phyloP scores from a whole-genome alignment of 2,113 vertebrate genomes.

The Silurus meridionalis region DNA sequence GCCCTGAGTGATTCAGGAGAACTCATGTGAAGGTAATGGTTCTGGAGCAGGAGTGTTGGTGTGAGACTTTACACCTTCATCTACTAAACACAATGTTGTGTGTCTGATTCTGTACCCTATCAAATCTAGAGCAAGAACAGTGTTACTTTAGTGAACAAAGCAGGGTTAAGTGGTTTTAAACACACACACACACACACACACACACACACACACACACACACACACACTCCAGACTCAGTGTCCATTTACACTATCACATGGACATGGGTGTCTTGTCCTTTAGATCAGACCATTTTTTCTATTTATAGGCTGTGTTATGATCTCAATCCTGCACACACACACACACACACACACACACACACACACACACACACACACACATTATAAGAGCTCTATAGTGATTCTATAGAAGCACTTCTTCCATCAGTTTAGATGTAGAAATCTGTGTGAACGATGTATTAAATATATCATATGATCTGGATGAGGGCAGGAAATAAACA shows the following conservation, averaged over 20 bases:
- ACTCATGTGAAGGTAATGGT: not conserved
- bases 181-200: not conserved
- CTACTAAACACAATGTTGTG: not conserved
- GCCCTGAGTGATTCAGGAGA: not conserved
- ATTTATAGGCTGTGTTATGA: conserved; percentile 29
- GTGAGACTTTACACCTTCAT: not conserved
- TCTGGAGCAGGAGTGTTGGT: not conserved
- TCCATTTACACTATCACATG: conserved; percentile 42
- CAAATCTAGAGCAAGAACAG: not conserved
- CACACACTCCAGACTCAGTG: not conserved
- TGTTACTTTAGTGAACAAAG: not conserved
- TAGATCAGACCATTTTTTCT: conserved; percentile 8
- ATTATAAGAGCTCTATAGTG: not conserved
- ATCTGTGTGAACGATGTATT: not conserved
- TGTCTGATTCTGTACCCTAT: not conserved
- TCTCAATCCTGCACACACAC: not conserved
- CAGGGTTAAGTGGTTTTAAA: not conserved
- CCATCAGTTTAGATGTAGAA: not conserved
- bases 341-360: not conserved
- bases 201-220: conserved; percentile 23
- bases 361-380: not conserved
- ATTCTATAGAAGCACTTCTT: not conserved
- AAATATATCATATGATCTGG: too few species aligned
- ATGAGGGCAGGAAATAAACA: too few species aligned
- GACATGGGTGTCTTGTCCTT: conserved; percentile 32